Base-by-base conservation (phyloP, 2,888 invertebrate species). In the Drosophila meridiana region DNA sequence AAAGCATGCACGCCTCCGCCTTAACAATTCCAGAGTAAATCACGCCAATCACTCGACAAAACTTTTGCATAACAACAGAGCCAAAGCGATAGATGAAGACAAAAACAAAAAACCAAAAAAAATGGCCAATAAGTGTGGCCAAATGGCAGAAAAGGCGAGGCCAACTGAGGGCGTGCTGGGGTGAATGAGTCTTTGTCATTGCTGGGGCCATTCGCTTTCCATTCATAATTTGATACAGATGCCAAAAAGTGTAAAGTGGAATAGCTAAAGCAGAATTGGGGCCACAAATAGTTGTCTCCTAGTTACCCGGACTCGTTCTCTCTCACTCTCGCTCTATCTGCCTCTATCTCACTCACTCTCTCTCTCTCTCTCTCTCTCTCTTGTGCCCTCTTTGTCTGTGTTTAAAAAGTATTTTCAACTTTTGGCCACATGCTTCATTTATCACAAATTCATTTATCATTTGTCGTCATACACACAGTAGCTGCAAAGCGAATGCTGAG, bases 401-500 rank as follows among this genome's bases (percentile, higher is more conserved):
- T 87, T 80, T 78, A 78, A 83, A 84, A 83, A 83, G 82, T 87
- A 80, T 86, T 89, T 80, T 81, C 84, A 87, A 88, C 86, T 88
- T 89, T 89, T 90, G 80, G 87, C 90, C 88, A 90, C 90, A 88
- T 88, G 90, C 89, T 88, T 88, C 90, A 88, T 88, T 90, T 88
- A 88, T 88, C 88, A 88, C 88, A 89, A 88, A 89, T 88, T 89
- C 88, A 88, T 88, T 88, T 90, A 88, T 88, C 88, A 88, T 88
- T 88, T 88, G 90, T 89, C 88, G 79, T 78, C 84, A 76, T 56
- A 47, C 76, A 64, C 73, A 71, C 55, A 63, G 52, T 74, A 68
- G 71, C 48, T 38, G 64, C 70, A 77, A 68, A 59, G 72, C 70
- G 65, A 78, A 80, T 80, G 82, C 75, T 71, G 60, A 59, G 79